A percentile compares a stretch with the other conserved stretches of the same genome.
Evolutionary conservation across 1,140 invertebrate genomes (phyloP).

Genomic region (Agrypnia vestita): DNA sequence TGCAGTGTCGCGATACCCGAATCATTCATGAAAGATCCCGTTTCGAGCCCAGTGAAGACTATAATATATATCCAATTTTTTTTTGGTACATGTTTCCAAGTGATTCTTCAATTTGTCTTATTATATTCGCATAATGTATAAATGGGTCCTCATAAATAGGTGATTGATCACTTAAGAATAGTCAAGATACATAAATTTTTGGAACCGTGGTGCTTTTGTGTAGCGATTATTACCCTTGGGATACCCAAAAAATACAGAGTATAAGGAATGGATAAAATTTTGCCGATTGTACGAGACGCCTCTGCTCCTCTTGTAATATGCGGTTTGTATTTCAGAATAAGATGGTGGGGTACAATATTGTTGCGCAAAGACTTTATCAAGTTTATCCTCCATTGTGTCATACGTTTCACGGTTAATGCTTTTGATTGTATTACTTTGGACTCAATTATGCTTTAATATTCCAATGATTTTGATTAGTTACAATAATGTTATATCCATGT

Average conservation of each 20-base stretch:
- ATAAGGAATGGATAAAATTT: no score
- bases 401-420: background rate
- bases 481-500: background rate
- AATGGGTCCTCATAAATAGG: background rate
- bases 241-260: no score
- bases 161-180: background rate
- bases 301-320: slow-evolving; percentile 32
- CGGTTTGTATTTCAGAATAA: slow-evolving; percentile 33
- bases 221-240: background rate
- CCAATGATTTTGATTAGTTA: background rate
- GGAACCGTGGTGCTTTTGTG: background rate
- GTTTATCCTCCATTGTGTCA: slow-evolving; percentile 30
- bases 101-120: background rate
- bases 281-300: background rate
- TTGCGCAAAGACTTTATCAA: slow-evolving; percentile 35
- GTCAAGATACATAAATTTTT: background rate
- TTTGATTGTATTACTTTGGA: background rate
- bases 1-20: no score
- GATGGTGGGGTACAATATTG: slow-evolving; percentile 27
- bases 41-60: no score
- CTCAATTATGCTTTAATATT: background rate
- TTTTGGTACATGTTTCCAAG: background rate
- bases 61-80: no score
- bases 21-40: no score
- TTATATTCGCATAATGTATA: background rate